Percentiles rank a stretch among this genome's conserved stretches.
These are phyloP conservation scores for Watsonalla binaria DNA, from an alignment of 2,888 invertebrate genomes.

Conservation along the genomic window DNA sequence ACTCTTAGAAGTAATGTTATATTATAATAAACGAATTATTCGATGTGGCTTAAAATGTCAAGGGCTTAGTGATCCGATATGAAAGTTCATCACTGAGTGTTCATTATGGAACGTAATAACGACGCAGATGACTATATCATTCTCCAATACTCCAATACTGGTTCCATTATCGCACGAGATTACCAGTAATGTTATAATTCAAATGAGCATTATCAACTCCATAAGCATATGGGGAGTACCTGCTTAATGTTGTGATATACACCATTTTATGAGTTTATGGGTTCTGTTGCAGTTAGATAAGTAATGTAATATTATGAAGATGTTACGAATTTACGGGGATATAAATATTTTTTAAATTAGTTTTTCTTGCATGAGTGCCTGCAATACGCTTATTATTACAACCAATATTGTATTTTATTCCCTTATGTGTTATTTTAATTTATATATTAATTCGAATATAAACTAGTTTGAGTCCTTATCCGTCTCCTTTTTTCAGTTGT, in stretches of 20 bases:
- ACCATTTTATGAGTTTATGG: not conserved
- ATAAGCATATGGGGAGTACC: not conserved
- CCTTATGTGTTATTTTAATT: too few species aligned
- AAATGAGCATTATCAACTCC: not conserved
- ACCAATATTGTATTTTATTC: too few species aligned
- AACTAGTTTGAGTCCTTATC: too few species aligned
- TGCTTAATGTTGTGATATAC: not conserved
- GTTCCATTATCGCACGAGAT: conserved; percentile 56
- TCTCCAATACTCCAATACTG: conserved; percentile 32
- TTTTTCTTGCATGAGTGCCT: too few species aligned
- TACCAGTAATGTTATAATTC: conserved; percentile 20
- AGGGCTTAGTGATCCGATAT: conserved; percentile 52
- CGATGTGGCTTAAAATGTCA: conserved; percentile 63
- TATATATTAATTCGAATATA: too few species aligned
- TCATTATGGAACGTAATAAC: conserved; percentile 69
- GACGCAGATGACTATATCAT: conserved; percentile 70
- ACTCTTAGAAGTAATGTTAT: conserved; percentile 41
- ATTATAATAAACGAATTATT: conserved; percentile 56
- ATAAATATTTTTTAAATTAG: not conserved
- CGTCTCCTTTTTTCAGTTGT: too few species aligned
- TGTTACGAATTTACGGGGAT: too few species aligned
- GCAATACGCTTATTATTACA: too few species aligned
- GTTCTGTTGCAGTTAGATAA: too few species aligned
- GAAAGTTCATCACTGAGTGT: conserved; percentile 71
- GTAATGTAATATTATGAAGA: not conserved